Evolutionary conservation across 2,888 invertebrate species (phyloP), one percentile per base, ranked within the genome.

Genomic region (Hartigia nigra): DNA sequence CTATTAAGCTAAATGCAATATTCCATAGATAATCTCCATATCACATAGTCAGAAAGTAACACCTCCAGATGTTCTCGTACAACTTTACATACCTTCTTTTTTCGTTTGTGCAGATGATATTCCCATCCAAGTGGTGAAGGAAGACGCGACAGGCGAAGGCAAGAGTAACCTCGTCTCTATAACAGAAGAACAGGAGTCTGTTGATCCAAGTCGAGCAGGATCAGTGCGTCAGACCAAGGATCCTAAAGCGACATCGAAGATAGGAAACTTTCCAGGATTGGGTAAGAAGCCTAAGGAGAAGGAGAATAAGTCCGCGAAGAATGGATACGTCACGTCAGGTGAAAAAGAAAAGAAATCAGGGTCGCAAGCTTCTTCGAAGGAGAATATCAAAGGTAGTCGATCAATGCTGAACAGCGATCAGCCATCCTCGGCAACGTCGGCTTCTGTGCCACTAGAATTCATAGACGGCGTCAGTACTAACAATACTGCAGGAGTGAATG

Each of bases 71-170:
- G 55, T 55, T 9, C 55, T 23, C 9, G 23, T 55, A 55, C 55
- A 55, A 55, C 9, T 9, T 55, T 23, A 55, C 23, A 55, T 23
- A 55, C 9, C 9, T 23, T 55, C 55, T 55, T 23, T 55, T 55
- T 23, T 55, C 55, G 55, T 55, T 55, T 89, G 93, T 93, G 78
- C 93, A 97, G 97, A 97, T 93, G 97, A 97, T 92, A 97, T 97
- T 92, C 97, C 97, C 75, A 97, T 97, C 88, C 97, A 97, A 93
- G 94, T 94, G 75, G 94, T 94, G 14, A 95, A 95, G 88, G 94
- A 93, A 75, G 94, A 94, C 79, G 92, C 93, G 12, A 84, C 83
- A 69, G 87, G 86, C 35, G 95, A 95, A 78, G 93, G 93, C 2
- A 93, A 93, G 74, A 93, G 93, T 80, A 92, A 94, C 87, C 92